Evolutionary conservation across 37 sponge, comb jelly and placozoan genomes (phyloP), one percentile per base, ranked within the genome.

Genomic region (Eunapius fragilis): DNA sequence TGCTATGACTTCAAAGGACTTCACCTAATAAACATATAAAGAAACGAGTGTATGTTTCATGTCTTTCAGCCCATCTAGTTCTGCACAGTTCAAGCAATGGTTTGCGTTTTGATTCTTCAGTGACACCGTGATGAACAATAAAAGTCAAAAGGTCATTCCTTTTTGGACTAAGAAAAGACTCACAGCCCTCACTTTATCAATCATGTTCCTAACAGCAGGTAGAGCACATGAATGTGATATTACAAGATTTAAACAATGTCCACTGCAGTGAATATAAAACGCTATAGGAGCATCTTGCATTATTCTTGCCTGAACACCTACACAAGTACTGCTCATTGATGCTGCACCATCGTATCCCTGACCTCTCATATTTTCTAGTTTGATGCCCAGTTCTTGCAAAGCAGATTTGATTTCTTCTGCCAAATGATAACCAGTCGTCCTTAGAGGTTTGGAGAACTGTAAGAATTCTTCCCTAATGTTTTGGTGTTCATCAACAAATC

Each of bases 331-430:
- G 71, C 81, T 77, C 87, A 92, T 92, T 38, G 80, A 79, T 10
- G 84, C 27, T 25, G 92, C 88, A 69, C 92, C 88, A 80, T 92
- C 92, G 74, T 92, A 92, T 31, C 88, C 88, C 84, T 92, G 88
- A 35, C 92, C 84, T 49, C 84, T 37, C 31, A 74, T 48, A 27
- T 84, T 25, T 25, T 23, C 24, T 3, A 82, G 31, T 25, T 82
- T 74, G 19, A 84, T n/a, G 48, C 28, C 79, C 23, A 78, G 26
- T 13, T 37, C 72, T 69, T 36, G 30, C 25, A 84, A 67, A 48
- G 28, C 68, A 38, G 25, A 33, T n/a, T 23, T 47, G 22, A 87
- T 71, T 36, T 71, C 23, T 32, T 27, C 35, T 27, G 87, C 87
- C 14, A 87, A 74, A 22, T 50, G 67, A 24, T 81, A 33, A 41